Base-by-base conservation (phyloP, 2,797 vertebrate genomes). In the Rhinoraja longicauda region DNA sequence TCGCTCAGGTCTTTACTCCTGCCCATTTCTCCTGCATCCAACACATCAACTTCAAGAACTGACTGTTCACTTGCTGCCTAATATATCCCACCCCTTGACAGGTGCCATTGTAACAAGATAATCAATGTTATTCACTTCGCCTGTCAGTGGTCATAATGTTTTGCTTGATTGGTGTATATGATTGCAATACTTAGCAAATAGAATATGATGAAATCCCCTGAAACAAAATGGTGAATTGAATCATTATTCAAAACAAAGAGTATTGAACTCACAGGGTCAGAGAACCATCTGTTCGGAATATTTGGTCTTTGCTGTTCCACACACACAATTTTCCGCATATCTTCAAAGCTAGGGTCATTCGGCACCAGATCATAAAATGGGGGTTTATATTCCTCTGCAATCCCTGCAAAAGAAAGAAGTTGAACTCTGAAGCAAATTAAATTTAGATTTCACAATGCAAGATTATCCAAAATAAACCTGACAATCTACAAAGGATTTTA, bases 291-390 rank as follows among this genome's bases (percentile, higher is more conserved):
- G 93, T 97, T 97, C 17, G 97, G 97, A 94, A 97, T 96, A 94
- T 97, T 97, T 78, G 97, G 97, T 93, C 97, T 96, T 94, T 97
- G 97, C 95, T 97, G 97, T 95, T 97, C 97, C 95, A 97, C 96
- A 94, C 97, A 97, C 94, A 97, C 97, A 93, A 97, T 96, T 94
- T 97, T 97, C 94, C 97, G 96, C 97, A 97, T 97, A 94, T 97
- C 97, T 72, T 97, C 97, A 32, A 97, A 97, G 95, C 97, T 97
- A 67, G 97, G 97, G 95, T 97, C 97, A 1, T 96, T 97, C 12
- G 97, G 96, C 94, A 97, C 97, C 94, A 96, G 96, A 93, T 97
- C 97, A n/a, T 97, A 97, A 94, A 97, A 97, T 0, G 97, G 97
- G 77, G 97, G 97, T 94, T 96, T 97, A 96, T 97, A 97, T 45